Evolutionary conservation across 2,888 invertebrate genomes (phyloP), one percentile per base, ranked within the genome.

Genomic region (Icerya purchasi): DNA sequence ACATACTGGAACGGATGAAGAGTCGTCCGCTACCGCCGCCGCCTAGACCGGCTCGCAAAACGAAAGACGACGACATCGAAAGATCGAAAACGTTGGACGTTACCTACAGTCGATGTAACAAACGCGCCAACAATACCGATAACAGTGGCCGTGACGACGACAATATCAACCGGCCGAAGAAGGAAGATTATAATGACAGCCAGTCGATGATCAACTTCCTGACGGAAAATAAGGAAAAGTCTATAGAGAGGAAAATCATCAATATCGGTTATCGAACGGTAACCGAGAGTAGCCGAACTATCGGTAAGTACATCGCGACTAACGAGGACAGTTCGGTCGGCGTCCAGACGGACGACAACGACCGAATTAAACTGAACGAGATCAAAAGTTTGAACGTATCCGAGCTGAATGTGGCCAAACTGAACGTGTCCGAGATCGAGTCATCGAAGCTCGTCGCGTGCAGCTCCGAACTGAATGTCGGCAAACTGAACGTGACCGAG

Each of bases 1-100:
- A 82, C 62, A 76, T 86, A 53, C 76, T 88, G 1, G 83, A 79
- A 67, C 86, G 83, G 74, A 89, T 90, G 82, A 85, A 86, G 72
- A 82, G 83, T 65, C 77, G 90, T 63, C 90, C 90, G 0, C 71
- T 90, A 64, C 90, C 90, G 1, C 82, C 90, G 2, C 90, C 90
- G 0, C 90, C 90, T 1, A 75, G 88, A 61, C 89, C 89, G 50
- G 86, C 87, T 0, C 77, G 88, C 22, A 76, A 77, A 61, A 52
- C 60, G 20, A 64, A 60, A 56, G 60, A 63, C 14, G 63, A 64
- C n/a, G 56, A 58, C 51, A 63, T 61, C 20, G 60, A 63, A 50
- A 56, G 61, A 20, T 24, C 56, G 21, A 36, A 36, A 36, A 36
- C 58, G 25, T 18, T 52, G 24, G 19, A 36, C 14, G 59, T 23